These are phyloP conservation scores for Lacerta viridis DNA, from an alignment of 2,797 vertebrate genomes.

Conservation along the genomic window DNA sequence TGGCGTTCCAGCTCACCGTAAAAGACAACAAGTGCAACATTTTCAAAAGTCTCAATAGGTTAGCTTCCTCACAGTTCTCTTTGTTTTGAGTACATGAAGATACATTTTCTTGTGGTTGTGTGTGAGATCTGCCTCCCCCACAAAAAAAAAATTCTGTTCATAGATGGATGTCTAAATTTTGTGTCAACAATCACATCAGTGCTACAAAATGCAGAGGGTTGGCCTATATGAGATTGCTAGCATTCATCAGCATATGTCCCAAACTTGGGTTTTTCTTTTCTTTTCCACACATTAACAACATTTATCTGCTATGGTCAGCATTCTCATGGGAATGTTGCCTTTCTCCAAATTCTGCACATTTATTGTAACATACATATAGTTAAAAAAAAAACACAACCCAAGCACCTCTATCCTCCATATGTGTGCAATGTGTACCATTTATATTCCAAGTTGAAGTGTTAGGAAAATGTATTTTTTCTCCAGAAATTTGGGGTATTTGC, in stretches of 20 bases:
- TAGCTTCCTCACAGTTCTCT: constrained; percentile 22
- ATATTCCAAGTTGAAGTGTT: neutral
- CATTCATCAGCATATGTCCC: neutral
- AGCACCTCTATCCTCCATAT: neutral
- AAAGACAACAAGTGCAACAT: constrained; percentile 87
- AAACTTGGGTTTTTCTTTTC: neutral
- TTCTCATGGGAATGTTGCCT: neutral
- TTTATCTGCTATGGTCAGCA: neutral
- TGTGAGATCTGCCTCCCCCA: neutral
- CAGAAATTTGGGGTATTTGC: neutral
- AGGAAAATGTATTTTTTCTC: constrained; percentile 3
- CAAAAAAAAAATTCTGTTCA: neutral
- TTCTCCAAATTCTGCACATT: neutral
- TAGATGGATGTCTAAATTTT: neutral
- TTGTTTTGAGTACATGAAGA: neutral
- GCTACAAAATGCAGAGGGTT: neutral
- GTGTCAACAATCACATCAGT: neutral
- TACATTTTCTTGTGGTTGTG: neutral
- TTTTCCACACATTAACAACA: neutral
- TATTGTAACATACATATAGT: neutral
- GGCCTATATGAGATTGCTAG: neutral
- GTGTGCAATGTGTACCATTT: neutral
- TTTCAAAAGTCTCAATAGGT: constrained; percentile 88
- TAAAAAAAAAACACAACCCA: neutral
- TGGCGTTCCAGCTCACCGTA: constrained; percentile 85